A percentile compares a stretch with the other conserved stretches of the same genome.
phyloP scores from a whole-genome alignment of 2,113 vertebrate species.

The Circaetus gallicus region DNA sequence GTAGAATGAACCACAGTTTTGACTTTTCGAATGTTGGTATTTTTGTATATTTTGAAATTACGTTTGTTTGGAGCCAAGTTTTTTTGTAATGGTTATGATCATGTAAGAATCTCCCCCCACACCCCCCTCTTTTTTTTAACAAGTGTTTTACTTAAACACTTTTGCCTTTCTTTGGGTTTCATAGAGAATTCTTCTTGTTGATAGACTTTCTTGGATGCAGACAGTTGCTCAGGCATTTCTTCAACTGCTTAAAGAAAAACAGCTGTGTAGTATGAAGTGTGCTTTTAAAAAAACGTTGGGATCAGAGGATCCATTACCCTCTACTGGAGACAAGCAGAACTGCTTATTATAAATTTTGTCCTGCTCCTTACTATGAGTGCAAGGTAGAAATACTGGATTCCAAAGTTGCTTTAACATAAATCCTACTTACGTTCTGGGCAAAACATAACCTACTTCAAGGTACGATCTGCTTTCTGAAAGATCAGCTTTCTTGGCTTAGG shows the following conservation, averaged over 20 bases:
- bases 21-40: neutral
- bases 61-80: neutral
- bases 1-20: neutral
- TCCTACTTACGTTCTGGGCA: neutral
- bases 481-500: neutral
- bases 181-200: neutral
- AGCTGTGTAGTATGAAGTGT: neutral
- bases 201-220: neutral
- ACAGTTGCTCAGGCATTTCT: neutral
- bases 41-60: neutral
- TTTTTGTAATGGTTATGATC: neutral
- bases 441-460: neutral
- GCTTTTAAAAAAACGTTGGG: neutral
- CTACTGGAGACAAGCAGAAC: conserved; percentile 23
- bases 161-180: neutral
- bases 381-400: neutral
- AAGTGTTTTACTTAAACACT: neutral
- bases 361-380: neutral
- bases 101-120: neutral
- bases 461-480: neutral
- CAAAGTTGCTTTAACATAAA: neutral
- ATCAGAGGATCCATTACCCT: conserved; percentile 21
- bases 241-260: conserved; percentile 29
- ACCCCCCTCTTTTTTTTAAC: neutral
- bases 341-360: neutral